Conservation (phyloP, 2,797 vertebrate genomes). For the Halcyon smyrnensis region DNA sequence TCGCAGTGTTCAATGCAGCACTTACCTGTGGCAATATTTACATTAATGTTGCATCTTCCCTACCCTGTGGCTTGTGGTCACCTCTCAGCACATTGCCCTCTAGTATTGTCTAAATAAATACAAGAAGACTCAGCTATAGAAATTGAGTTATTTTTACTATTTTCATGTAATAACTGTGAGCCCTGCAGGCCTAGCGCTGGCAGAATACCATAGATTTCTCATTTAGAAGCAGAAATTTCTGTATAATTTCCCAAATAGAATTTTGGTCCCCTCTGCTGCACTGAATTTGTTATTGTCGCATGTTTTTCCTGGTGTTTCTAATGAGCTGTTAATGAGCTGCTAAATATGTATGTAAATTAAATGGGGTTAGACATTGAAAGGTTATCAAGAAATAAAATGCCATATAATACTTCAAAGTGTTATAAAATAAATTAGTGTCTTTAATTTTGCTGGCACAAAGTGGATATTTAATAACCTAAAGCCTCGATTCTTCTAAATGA, state of each 20-base stretch:
- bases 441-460: slow-evolving; percentile 63
- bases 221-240: slow-evolving; percentile 46
- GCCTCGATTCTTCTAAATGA: slow-evolving; percentile 9
- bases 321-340: slow-evolving; percentile 81
- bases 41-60: not conserved
- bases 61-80: not conserved
- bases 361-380: slow-evolving; percentile 63
- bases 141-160: slow-evolving; percentile 68
- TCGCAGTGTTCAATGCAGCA: not conserved
- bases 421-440: slow-evolving; percentile 60
- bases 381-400: slow-evolving; percentile 65
- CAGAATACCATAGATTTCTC: slow-evolving; percentile 55
- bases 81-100: not conserved
- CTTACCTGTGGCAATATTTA: not conserved
- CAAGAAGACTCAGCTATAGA: slow-evolving; percentile 29
- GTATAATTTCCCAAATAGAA: slow-evolving; percentile 50
- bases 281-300: slow-evolving; percentile 75
- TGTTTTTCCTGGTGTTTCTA: slow-evolving; percentile 73
- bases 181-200: slow-evolving; percentile 49
- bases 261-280: slow-evolving; percentile 54
- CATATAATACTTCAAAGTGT: slow-evolving; percentile 53
- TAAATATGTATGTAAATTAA: slow-evolving; percentile 80
- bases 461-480: slow-evolving; percentile 53
- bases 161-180: slow-evolving; percentile 59
- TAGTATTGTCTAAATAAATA: slow-evolving; percentile 57